Evolutionary conservation across 2,797 vertebrate genomes (phyloP).

Genomic region (Neopelma chrysocephalum): DNA sequence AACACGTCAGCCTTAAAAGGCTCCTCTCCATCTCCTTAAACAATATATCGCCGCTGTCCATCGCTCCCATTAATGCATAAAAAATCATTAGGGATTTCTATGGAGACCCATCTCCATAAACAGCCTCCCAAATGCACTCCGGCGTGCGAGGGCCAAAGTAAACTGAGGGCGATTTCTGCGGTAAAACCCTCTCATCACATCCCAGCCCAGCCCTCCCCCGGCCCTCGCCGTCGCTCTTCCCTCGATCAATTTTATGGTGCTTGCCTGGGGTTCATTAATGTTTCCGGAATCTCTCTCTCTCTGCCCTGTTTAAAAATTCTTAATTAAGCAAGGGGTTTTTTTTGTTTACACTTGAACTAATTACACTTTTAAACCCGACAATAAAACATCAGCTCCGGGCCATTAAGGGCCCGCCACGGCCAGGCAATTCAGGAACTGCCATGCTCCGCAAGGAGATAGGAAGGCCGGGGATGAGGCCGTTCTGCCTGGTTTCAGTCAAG

Average conservation of each 20-base stretch:
- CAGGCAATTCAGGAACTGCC: constrained; percentile 80
- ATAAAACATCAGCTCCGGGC: constrained; percentile 84
- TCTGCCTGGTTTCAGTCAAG: constrained; percentile 79
- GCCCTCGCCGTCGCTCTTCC: constrained; percentile 72
- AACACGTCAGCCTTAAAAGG: constrained; percentile 62
- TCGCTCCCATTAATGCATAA: constrained; percentile 89
- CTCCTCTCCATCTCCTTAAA: constrained; percentile 63
- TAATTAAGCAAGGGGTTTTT: constrained; percentile 95
- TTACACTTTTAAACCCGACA: constrained; percentile 95
- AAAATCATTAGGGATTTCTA: constrained; percentile 89
- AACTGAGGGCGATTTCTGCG: constrained; percentile 44
- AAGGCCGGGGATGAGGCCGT: constrained; percentile 50
- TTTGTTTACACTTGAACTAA: constrained; percentile 99
- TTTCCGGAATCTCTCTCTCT: constrained; percentile 93
- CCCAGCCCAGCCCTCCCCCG: constrained; percentile 34
- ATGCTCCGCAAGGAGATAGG: constrained; percentile 76
- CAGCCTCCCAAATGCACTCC: constrained; percentile 66
- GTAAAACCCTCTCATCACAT: constrained; percentile 14
- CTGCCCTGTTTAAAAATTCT: constrained; percentile 98
- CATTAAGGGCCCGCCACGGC: constrained; percentile 77
- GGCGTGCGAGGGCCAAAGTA: constrained; percentile 18
- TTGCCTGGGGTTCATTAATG: constrained; percentile 92
- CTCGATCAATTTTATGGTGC: constrained; percentile 98
- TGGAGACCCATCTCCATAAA: constrained; percentile 82
- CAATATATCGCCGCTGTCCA: constrained; percentile 68